Evolutionary conservation across 2,888 invertebrate species (phyloP), one percentile per base, ranked within the genome.

Genomic region (Apantesis nais): DNA sequence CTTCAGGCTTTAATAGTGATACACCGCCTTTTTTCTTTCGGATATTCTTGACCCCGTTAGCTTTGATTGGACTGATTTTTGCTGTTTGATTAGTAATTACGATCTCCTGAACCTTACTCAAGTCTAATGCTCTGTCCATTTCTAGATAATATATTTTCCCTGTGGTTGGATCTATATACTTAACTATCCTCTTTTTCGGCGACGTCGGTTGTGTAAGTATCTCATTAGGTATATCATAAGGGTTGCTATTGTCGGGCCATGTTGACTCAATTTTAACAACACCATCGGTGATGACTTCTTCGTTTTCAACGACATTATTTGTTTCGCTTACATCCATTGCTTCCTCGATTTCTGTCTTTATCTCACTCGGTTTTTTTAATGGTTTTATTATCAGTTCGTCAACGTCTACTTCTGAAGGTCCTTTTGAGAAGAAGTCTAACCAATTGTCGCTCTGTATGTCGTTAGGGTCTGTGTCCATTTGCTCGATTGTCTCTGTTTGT

Each of bases 311-410:
- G 1, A 77, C 34, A 66, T 72, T 79, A 14, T 70, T 69, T 71
- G 2, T 77, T 75, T 62, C 67, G n/a, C 31, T 67, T 9, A 44
- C 39, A 25, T 48, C 58, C 12, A 76, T 74, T 0, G 70, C 2
- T 19, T 61, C 71, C 3, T 80, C 82, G 0, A 73, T n/a, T n/a
- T 84, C 82, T 0, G 66, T 71, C 44, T 81, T 82, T 0, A 77
- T 76, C 39, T 83, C 83, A 37, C 83, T 80, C 44, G 85, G 85
- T 58, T 86, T 89, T 67, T 89, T 91, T 2, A 83, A 80, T 1
- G 92, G 90, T 83, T 91, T 93, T 0, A 94, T 91, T 0, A 94
- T 87, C 93, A 94, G 92, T 75, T 94, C 94, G 58, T 95, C 94
- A 0, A 95, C 93, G 19, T 94, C 92, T 0, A 94, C 78, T 67